A percentile compares a stretch with the other conserved stretches of the same genome.
Conservation (phyloP, 2,113 vertebrate genomes). For the Mirounga angustirostris region DNA sequence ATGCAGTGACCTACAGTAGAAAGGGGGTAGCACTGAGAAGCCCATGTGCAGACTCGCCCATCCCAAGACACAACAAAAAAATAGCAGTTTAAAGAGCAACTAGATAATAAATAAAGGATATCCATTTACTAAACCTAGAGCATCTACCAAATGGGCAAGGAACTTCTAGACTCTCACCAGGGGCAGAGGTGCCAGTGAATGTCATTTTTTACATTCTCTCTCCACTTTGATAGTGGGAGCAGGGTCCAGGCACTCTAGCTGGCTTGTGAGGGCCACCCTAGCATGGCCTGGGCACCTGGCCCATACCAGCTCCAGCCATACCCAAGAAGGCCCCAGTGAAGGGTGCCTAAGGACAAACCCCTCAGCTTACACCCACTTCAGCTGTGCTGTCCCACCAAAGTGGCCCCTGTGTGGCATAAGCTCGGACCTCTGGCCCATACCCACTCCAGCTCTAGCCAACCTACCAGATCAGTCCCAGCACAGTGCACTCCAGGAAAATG, state of each 20-base stretch:
- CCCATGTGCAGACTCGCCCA: not conserved
- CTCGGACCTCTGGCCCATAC: not conserved
- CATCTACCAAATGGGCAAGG: not conserved
- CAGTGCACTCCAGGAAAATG: not conserved
- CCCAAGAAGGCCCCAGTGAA: not conserved
- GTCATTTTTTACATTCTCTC: not conserved
- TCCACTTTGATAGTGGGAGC: not conserved
- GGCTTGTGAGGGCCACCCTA: not conserved
- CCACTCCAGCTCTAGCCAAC: not conserved
- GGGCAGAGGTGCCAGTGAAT: not conserved
- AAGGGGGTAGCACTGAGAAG: not conserved
- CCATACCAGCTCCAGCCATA: not conserved
- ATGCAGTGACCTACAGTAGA: not conserved
- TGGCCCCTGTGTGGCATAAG: not conserved
- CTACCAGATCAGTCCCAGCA: not conserved
- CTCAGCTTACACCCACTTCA: not conserved
- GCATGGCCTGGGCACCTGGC: not conserved
- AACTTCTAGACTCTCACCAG: not conserved
- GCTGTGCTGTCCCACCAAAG: not conserved
- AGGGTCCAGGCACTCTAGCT: not conserved
- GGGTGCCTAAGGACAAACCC: not conserved
- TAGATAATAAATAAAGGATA: not conserved
- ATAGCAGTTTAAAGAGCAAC: not conserved
- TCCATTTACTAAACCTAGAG: not conserved
- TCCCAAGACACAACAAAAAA: not conserved